These are phyloP conservation scores for Sebastes oblongus DNA, from an alignment of 2,797 vertebrate genomes.

Conservation along the genomic window DNA sequence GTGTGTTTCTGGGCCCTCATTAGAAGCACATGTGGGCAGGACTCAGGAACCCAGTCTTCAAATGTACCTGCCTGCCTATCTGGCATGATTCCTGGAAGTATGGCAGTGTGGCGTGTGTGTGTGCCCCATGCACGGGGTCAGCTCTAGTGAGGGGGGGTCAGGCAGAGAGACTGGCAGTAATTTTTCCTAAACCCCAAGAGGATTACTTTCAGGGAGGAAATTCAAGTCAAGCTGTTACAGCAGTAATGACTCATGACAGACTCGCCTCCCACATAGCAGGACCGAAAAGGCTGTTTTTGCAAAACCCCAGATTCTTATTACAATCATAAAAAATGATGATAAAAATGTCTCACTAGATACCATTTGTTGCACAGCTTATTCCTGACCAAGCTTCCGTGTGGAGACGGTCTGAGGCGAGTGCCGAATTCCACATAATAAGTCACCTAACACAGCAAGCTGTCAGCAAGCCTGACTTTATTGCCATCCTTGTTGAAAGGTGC, in stretches of 20 bases:
- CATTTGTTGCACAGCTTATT: conserved; percentile 21
- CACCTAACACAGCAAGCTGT: conserved; percentile 24
- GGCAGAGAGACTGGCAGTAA: conserved; percentile 65
- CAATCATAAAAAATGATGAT: conserved; percentile 32
- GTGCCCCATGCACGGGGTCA: conserved; percentile 61
- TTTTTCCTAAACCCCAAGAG: conserved; percentile 71
- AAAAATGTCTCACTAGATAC: conserved; percentile 33
- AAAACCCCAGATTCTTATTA: conserved; percentile 44
- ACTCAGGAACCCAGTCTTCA: conserved; percentile 9
- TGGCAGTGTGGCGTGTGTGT: conserved; percentile 38
- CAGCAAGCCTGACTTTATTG: conserved; percentile 36
- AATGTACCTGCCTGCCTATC: conserved; percentile 51
- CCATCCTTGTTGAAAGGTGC: conserved; percentile 34
- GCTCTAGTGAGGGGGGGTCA: conserved; percentile 43
- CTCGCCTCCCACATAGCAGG: conserved; percentile 64
- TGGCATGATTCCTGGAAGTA: conserved; percentile 56
- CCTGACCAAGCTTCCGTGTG: conserved; percentile 14
- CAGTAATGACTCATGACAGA: conserved; percentile 74
- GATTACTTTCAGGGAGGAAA: conserved; percentile 73
- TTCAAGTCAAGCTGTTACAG: conserved; percentile 69
- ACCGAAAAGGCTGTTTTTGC: conserved; percentile 38
- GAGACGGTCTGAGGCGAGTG: neutral
- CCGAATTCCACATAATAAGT: conserved; percentile 50
- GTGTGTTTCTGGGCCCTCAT: conserved; percentile 66
- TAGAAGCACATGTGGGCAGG: conserved; percentile 76